Percentiles rank a stretch among this genome's conserved stretches.
Evolutionary conservation across 1,140 invertebrate species (phyloP).

Genomic region (Pantala flavescens): DNA sequence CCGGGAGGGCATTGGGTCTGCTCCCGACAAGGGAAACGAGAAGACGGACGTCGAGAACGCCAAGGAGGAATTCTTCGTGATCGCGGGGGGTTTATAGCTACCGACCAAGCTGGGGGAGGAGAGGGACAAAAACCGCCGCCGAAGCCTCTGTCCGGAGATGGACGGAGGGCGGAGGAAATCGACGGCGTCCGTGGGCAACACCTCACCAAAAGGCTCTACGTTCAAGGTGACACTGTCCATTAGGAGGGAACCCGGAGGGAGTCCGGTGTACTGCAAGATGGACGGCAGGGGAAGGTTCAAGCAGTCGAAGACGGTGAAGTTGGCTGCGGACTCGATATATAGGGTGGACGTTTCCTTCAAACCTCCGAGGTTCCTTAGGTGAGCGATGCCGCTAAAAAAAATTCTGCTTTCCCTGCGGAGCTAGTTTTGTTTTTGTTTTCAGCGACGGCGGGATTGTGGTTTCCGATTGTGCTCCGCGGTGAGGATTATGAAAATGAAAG

Average conservation of each 20-base stretch:
- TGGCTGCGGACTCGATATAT: slow-evolving; percentile 38
- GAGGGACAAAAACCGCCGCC: too few relatives aligned
- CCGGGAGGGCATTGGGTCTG: background rate
- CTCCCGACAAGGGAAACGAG: background rate
- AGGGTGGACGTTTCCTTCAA: slow-evolving; percentile 43
- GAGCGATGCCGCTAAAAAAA: slow-evolving; percentile 25
- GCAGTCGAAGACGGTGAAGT: slow-evolving; percentile 40
- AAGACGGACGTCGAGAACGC: background rate
- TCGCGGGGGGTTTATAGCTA: too few relatives aligned
- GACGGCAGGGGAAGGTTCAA: slow-evolving; percentile 38
- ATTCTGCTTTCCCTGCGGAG: too few relatives aligned
- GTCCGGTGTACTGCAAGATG: slow-evolving; percentile 42
- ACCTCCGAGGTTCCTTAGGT: slow-evolving; percentile 40
- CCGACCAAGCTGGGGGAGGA: too few relatives aligned
- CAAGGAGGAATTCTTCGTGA: too few relatives aligned
- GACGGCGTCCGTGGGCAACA: background rate
- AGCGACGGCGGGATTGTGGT: too few relatives aligned
- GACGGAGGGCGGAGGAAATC: slow-evolving; percentile 1
- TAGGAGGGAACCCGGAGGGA: slow-evolving; percentile 35
- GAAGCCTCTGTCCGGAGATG: background rate
- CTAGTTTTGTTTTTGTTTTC: too few relatives aligned
- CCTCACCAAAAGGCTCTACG: slow-evolving; percentile 27
- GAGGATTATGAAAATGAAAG: too few relatives aligned
- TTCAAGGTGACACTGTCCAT: slow-evolving; percentile 40
- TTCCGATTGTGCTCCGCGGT: too few relatives aligned